Percentiles rank a stretch among this genome's conserved stretches.
Evolutionary conservation across 2,888 invertebrate genomes (phyloP).

Genomic region (Opisthograptis luteolata): DNA sequence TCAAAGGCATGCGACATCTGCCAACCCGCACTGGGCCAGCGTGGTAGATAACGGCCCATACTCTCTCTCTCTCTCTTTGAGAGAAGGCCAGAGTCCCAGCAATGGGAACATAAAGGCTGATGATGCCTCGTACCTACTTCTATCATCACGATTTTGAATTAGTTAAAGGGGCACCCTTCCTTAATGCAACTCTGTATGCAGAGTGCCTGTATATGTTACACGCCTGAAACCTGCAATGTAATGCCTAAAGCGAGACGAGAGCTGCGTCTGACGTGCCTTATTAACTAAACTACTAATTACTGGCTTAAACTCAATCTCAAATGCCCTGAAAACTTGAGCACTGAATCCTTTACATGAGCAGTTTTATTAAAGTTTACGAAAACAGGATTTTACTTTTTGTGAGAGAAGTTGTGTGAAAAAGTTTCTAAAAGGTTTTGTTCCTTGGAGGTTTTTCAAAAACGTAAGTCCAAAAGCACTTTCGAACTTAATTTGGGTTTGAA

Average conservation of each 20-base stretch:
- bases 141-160: too few relatives aligned
- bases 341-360: background rate
- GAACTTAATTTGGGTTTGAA: background rate
- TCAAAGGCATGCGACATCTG: too few relatives aligned
- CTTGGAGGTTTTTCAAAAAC: background rate
- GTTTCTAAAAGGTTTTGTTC: background rate
- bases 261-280: conserved; percentile 13
- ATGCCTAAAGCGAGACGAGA: background rate
- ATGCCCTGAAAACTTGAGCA: background rate
- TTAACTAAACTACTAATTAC: conserved; percentile 21
- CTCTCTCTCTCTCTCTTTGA: too few relatives aligned
- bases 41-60: too few relatives aligned
- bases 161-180: too few relatives aligned
- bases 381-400: background rate
- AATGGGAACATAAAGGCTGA: too few relatives aligned
- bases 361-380: background rate
- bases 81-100: too few relatives aligned
- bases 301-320: background rate
- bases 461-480: background rate
- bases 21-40: too few relatives aligned
- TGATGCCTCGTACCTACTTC: too few relatives aligned
- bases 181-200: background rate
- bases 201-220: background rate
- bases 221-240: background rate
- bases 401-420: background rate